Conservation (phyloP, 2,797 vertebrate genomes). For the Thalassophryne amazonica region DNA sequence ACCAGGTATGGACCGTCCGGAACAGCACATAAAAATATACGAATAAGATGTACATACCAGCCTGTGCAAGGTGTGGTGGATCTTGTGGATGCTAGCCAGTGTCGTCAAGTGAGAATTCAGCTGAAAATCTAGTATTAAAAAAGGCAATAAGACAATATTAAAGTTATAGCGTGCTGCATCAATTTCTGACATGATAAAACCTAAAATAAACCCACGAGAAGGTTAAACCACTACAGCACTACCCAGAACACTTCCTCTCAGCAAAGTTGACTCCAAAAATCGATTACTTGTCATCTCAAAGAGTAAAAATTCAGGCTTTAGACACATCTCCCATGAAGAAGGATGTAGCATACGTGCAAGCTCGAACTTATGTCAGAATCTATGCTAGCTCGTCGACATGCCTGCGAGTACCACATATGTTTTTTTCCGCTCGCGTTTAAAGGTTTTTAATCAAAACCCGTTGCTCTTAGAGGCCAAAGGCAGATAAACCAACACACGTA, state of each 20-base stretch:
- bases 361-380: constrained; percentile 5
- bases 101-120: constrained; percentile 99
- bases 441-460: constrained; percentile 15
- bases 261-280: no score
- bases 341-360: constrained; percentile 48
- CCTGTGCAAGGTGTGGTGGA: constrained; percentile 99
- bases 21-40: neutral
- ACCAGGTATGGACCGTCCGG: no score
- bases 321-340: constrained; percentile 24
- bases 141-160: neutral
- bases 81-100: constrained; percentile 99
- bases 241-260: no score
- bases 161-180: constrained; percentile 5
- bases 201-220: constrained; percentile 25
- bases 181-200: constrained; percentile 2
- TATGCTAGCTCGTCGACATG: constrained; percentile 23
- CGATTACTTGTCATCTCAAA: no score
- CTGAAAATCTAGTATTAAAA: constrained; percentile 87
- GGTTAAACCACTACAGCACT: constrained; percentile 43
- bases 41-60: constrained; percentile 84
- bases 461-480: constrained; percentile 12
- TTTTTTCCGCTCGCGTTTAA: neutral
- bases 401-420: no score
- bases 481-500: constrained; percentile 25
- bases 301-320: no score